Percentiles rank a stretch among this genome's conserved stretches.
These are phyloP conservation scores for Pogonocherus hispidulus DNA, from an alignment of 2,888 invertebrate genomes.

Conservation along the genomic window DNA sequence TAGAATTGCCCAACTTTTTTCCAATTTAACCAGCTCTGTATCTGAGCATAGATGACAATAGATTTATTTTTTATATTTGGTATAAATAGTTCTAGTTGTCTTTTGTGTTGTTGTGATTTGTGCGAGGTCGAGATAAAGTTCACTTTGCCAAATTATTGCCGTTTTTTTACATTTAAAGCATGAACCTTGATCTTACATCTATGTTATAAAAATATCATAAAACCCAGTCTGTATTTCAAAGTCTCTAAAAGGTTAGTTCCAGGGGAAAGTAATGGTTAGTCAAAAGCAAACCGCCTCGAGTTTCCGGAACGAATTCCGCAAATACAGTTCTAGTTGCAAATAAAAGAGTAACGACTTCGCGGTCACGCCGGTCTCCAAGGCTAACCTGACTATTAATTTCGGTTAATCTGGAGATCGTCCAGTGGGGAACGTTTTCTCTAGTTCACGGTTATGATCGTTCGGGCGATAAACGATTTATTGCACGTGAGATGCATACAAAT, in stretches of 20 bases:
- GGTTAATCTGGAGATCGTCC: constrained; percentile 54
- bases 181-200: too few species aligned
- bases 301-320: constrained; percentile 27
- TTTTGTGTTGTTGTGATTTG: too few species aligned
- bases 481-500: constrained; percentile 23
- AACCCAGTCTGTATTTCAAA: too few species aligned
- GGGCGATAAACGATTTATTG: constrained; percentile 34
- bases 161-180: too few species aligned
- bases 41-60: too few species aligned
- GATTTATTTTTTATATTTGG: too few species aligned
- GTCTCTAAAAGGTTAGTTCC: neutral
- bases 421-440: constrained; percentile 32
- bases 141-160: too few species aligned
- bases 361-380: constrained; percentile 52
- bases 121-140: too few species aligned
- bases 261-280: constrained; percentile 6
- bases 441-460: constrained; percentile 41
- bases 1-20: too few species aligned
- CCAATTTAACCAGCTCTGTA: too few species aligned
- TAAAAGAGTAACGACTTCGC: constrained; percentile 41
- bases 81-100: too few species aligned
- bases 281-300: constrained; percentile 22
- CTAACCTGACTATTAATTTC: constrained; percentile 59
- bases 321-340: constrained; percentile 36
- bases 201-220: too few species aligned